Percentiles rank a stretch among this genome's conserved stretches.
Evolutionary conservation across 2,888 invertebrate genomes (phyloP).

Genomic region (Chaetogeoica ovagalla): DNA sequence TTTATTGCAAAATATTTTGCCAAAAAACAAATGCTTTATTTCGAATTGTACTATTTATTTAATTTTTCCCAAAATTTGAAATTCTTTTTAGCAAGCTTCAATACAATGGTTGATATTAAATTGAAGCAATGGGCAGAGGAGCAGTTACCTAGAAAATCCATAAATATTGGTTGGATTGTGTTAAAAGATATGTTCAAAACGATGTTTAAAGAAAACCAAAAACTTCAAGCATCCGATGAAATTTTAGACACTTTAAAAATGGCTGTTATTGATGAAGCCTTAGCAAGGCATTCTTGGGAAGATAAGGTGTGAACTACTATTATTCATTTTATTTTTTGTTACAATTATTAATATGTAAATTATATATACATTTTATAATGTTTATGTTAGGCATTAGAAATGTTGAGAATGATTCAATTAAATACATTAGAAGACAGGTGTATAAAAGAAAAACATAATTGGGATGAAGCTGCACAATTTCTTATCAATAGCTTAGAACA

Average conservation of each 20-base stretch:
- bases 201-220: slow-evolving; percentile 69
- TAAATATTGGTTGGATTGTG: slow-evolving; percentile 85
- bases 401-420: slow-evolving; percentile 89
- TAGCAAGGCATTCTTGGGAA: slow-evolving; percentile 90
- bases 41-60: too few relatives aligned
- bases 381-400: slow-evolving; percentile 67
- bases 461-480: slow-evolving; percentile 92
- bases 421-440: slow-evolving; percentile 90
- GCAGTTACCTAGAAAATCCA: slow-evolving; percentile 80
- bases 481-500: slow-evolving; percentile 82
- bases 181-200: slow-evolving; percentile 73
- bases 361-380: background rate
- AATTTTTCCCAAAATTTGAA: background rate
- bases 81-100: slow-evolving; percentile 71
- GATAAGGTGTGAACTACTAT: slow-evolving; percentile 68
- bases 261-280: slow-evolving; percentile 84
- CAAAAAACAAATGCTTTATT: too few relatives aligned
- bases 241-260: slow-evolving; percentile 88
- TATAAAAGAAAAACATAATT: slow-evolving; percentile 82
- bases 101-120: slow-evolving; percentile 89
- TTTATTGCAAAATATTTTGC: background rate
- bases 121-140: slow-evolving; percentile 95
- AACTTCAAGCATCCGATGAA: slow-evolving; percentile 73
- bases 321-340: background rate
- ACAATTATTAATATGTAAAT: background rate